These are phyloP conservation scores for Patella ulyssiponensis DNA, from an alignment of 2,888 invertebrate species.

Conservation along the genomic window DNA sequence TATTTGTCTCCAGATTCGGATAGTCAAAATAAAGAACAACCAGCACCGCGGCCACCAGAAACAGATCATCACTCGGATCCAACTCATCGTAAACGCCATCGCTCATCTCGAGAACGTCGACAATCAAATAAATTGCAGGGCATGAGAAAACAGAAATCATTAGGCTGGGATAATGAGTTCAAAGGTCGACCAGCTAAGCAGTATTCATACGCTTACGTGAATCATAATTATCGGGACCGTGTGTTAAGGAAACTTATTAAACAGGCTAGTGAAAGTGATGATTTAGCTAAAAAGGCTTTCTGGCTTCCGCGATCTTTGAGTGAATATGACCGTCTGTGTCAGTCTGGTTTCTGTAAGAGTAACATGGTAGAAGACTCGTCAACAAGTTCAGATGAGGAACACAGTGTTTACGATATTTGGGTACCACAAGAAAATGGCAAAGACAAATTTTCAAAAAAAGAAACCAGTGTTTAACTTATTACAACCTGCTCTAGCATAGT, in stretches of 20 bases:
- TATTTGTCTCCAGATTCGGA: conserved; percentile 49
- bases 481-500: no score
- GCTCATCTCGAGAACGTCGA: conserved; percentile 47
- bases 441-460: conserved; percentile 62
- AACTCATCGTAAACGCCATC: conserved; percentile 50
- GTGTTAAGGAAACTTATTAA: conserved; percentile 61
- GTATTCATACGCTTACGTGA: conserved; percentile 65
- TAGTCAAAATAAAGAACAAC: conserved; percentile 49
- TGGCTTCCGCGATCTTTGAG: conserved; percentile 61
- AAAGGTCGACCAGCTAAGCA: conserved; percentile 51
- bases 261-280: conserved; percentile 51
- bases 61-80: conserved; percentile 66
- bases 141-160: conserved; percentile 57
- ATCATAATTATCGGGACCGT: conserved; percentile 63
- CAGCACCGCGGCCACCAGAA: conserved; percentile 47
- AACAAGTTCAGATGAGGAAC: conserved; percentile 58
- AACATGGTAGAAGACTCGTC: conserved; percentile 59
- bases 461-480: conserved; percentile 64
- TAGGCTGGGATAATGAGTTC: conserved; percentile 65
- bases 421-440: conserved; percentile 56
- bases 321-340: conserved; percentile 45
- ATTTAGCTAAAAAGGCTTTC: conserved; percentile 51
- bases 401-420: conserved; percentile 63
- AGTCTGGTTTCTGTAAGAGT: conserved; percentile 32
- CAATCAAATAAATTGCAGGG: conserved; percentile 42